phyloP scores from a whole-genome alignment of 2,797 vertebrate species.

The Sebastes taczanowskii region DNA sequence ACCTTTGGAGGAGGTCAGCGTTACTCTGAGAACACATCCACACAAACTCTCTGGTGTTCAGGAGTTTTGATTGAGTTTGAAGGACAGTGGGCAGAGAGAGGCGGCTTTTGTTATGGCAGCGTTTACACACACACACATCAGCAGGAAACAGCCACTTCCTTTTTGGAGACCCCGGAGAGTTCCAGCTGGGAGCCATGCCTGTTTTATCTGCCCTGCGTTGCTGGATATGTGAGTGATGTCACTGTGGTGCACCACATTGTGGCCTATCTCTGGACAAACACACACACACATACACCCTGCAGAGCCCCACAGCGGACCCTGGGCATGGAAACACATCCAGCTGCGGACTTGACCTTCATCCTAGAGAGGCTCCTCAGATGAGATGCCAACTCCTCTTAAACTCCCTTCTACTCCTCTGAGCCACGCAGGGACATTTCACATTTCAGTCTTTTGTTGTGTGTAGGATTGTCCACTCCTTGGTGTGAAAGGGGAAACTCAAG shows the following conservation, averaged over 20 bases:
- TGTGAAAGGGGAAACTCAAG: constrained; percentile 43
- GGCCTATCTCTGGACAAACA: constrained; percentile 18
- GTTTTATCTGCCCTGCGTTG: constrained; percentile 45
- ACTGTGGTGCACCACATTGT: constrained; percentile 42
- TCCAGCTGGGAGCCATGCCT: constrained; percentile 43
- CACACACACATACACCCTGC: neutral
- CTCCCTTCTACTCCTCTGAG: constrained; percentile 36
- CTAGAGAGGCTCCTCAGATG: constrained; percentile 57
- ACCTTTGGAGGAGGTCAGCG: constrained; percentile 9
- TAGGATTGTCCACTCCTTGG: constrained; percentile 21
- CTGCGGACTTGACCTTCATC: constrained; percentile 58
- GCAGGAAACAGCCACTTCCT: constrained; percentile 82
- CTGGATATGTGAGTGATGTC: constrained; percentile 59
- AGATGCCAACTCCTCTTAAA: constrained; percentile 61
- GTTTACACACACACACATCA: constrained; percentile 66
- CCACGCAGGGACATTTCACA: constrained; percentile 22
- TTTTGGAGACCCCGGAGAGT: constrained; percentile 47
- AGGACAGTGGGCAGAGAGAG: constrained; percentile 51
- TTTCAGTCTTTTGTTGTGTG: constrained; percentile 36
- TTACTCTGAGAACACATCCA: constrained; percentile 11
- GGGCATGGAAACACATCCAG: constrained; percentile 51
- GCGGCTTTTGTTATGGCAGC: constrained; percentile 59
- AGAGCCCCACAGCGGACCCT: constrained; percentile 20
- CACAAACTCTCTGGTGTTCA: neutral
- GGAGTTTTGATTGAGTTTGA: constrained; percentile 38